These are phyloP conservation scores for Scopus umbretta DNA, from an alignment of 2,113 vertebrate genomes.

Conservation along the genomic window DNA sequence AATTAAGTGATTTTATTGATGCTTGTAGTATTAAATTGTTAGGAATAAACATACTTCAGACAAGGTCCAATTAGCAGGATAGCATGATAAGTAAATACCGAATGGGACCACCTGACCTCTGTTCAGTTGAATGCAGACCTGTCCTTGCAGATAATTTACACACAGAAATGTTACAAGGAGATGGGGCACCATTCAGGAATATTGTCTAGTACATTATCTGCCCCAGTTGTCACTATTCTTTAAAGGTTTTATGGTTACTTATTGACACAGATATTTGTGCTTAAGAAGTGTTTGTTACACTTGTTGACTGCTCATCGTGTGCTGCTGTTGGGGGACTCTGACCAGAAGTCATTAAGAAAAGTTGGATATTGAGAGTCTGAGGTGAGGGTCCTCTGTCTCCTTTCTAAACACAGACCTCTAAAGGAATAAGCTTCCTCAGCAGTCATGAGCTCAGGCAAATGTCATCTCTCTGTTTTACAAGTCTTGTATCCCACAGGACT, in stretches of 20 bases:
- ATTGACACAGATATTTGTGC: not conserved
- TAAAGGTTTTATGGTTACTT: not conserved
- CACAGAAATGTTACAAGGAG: not conserved
- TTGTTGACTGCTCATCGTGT: not conserved
- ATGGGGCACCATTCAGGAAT: not conserved
- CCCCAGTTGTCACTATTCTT: not conserved
- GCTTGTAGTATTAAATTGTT: not conserved
- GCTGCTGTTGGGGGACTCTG: not conserved
- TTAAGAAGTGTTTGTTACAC: not conserved
- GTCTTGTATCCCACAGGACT: not conserved
- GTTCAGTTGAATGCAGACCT: not conserved
- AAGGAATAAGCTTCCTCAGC: not conserved
- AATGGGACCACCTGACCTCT: not conserved
- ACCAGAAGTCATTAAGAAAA: not conserved
- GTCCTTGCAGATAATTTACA: not conserved
- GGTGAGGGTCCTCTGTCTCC: not conserved
- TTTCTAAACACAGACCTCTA: not conserved
- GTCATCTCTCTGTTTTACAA: not conserved
- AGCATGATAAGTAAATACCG: not conserved
- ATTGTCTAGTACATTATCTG: not conserved
- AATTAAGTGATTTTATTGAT: not conserved
- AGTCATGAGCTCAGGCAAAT: not conserved
- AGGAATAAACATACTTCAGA: not conserved
- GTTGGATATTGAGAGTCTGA: not conserved
- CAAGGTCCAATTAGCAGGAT: not conserved